Conservation (phyloP, 2,113 vertebrate species). For the Bettongia penicillata region DNA sequence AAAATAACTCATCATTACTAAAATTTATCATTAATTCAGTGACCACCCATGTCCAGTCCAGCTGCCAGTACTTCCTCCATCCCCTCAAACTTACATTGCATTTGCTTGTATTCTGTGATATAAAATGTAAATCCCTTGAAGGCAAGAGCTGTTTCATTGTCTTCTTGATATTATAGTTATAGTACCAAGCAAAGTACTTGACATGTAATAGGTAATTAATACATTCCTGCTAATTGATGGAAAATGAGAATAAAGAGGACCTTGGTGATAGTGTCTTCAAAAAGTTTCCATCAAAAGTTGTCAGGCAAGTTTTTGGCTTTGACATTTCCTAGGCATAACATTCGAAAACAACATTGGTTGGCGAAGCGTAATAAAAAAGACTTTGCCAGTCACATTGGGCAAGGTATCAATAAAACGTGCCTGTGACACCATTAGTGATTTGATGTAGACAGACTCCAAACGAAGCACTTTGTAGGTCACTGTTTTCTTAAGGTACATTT, state of each 20-base stretch:
- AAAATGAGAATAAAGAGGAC: constrained; percentile 38
- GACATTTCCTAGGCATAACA: constrained; percentile 31
- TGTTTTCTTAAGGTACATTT: constrained; percentile 59
- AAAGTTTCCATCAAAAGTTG: constrained; percentile 45
- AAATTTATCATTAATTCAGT: neutral
- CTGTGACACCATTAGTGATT: constrained; percentile 67
- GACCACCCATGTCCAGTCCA: neutral
- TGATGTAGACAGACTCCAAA: constrained; percentile 61
- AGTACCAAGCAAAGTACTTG: neutral
- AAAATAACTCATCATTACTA: neutral
- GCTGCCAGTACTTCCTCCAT: neutral
- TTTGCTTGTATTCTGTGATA: neutral
- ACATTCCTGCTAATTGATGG: constrained; percentile 23
- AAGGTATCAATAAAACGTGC: constrained; percentile 73
- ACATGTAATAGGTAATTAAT: neutral
- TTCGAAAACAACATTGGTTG: constrained; percentile 64
- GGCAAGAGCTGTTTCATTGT: neutral
- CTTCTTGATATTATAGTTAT: neutral
- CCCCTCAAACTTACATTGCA: neutral
- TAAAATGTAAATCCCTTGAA: neutral
- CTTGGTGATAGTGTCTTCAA: constrained; percentile 48
- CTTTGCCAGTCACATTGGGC: constrained; percentile 70
- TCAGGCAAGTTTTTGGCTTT: constrained; percentile 61
- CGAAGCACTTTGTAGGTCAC: constrained; percentile 68
- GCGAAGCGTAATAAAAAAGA: constrained; percentile 56